A percentile compares a stretch with the other conserved stretches of the same genome.
Evolutionary conservation across 2,113 vertebrate genomes (phyloP).

Genomic region (Anseranas semipalmata): DNA sequence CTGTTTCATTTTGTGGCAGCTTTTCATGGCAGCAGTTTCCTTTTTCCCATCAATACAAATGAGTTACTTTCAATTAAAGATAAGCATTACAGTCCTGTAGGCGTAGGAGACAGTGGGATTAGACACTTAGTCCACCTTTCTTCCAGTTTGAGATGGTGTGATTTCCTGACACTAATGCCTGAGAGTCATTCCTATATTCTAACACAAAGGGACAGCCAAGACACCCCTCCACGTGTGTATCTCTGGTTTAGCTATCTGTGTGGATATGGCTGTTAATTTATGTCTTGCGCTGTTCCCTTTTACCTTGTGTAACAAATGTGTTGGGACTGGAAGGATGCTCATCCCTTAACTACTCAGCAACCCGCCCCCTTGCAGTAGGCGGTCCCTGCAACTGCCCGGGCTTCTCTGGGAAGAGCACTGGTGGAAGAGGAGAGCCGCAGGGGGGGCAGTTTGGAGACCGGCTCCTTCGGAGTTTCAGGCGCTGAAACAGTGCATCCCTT

Average conservation of each 20-base stretch:
- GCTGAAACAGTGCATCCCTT: background rate
- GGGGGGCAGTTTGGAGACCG: background rate
- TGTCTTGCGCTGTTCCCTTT: background rate
- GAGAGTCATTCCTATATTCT: background rate
- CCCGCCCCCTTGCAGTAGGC: fast-evolving
- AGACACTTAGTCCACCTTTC: background rate
- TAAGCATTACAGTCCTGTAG: background rate
- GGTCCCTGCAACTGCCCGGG: background rate
- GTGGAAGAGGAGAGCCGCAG: background rate
- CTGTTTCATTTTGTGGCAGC: background rate
- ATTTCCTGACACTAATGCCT: background rate
- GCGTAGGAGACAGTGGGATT: background rate
- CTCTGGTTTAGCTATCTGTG: background rate
- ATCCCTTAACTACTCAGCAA: background rate
- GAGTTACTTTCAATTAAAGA: slow-evolving; percentile 25
- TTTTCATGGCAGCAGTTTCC: background rate
- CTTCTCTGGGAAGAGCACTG: background rate
- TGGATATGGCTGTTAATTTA: background rate
- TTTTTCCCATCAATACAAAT: slow-evolving; percentile 20
- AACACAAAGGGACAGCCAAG: background rate
- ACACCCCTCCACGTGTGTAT: background rate
- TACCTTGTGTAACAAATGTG: background rate
- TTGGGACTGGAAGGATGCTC: background rate
- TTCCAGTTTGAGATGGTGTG: background rate
- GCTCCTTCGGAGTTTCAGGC: background rate